Evolutionary conservation across 2,888 invertebrate species (phyloP).

Genomic region (Scaptomyza caliginosa): DNA sequence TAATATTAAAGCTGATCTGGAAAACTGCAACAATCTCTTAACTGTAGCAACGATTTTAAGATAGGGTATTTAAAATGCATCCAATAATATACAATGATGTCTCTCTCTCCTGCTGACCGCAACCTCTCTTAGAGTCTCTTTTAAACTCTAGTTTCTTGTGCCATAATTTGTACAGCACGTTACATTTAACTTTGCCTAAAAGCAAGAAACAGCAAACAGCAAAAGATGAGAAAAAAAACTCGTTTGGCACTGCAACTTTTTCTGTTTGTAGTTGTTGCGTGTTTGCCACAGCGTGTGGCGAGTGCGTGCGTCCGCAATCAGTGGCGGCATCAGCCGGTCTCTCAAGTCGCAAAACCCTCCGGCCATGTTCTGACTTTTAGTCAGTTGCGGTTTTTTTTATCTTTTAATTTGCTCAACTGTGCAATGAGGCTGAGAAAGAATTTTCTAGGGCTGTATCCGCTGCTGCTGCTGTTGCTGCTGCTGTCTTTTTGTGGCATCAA

Average conservation of each 20-base stretch:
- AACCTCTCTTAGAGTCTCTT: constrained; percentile 1
- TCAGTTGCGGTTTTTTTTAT: constrained; percentile 55
- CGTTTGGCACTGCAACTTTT: constrained; percentile 59
- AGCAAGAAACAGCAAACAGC: constrained; percentile 29
- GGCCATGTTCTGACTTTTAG: constrained; percentile 41
- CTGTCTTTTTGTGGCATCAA: constrained; percentile 39
- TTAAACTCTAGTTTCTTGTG: constrained; percentile 40
- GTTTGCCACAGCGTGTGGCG: constrained; percentile 66
- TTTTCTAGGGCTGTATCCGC: constrained; percentile 46
- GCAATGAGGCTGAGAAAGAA: constrained; percentile 32
- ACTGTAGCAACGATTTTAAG: too few species aligned
- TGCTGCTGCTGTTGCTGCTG: constrained; percentile 1
- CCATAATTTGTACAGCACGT: constrained; percentile 56
- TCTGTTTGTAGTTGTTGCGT: constrained; percentile 21
- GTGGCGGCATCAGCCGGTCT: constrained; percentile 32
- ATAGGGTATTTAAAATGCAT: too few species aligned
- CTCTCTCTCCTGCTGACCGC: neutral
- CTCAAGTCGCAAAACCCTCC: constrained; percentile 41
- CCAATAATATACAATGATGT: too few species aligned
- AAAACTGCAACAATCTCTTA: too few species aligned
- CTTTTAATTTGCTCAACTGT: constrained; percentile 49
- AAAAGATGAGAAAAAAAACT: constrained; percentile 41
- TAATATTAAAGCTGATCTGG: too few species aligned
- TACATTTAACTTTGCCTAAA: constrained; percentile 60
- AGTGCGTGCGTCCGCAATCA: constrained; percentile 69